Conservation (phyloP, 2,113 vertebrate species). For the Python bivittatus region DNA sequence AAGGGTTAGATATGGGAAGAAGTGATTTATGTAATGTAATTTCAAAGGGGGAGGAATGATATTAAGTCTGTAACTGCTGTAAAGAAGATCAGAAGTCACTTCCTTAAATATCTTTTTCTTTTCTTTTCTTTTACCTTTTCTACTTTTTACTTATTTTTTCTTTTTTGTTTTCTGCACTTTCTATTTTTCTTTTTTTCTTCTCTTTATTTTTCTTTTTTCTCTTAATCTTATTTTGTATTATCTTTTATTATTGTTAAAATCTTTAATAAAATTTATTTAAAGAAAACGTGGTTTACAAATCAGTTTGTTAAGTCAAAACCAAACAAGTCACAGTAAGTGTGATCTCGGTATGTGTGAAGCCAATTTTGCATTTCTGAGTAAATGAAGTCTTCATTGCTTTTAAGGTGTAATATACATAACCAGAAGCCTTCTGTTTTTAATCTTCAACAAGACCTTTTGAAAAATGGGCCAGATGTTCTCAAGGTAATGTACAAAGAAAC, state of each 20-base stretch:
- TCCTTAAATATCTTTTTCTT: not conserved
- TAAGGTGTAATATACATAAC: not conserved
- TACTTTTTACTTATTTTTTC: no score
- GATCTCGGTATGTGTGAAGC: not conserved
- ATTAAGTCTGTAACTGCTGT: not conserved
- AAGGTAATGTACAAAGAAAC: not conserved
- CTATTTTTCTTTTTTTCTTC: not conserved
- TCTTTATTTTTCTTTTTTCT: not conserved
- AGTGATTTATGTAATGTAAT: not conserved
- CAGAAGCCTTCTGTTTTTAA: not conserved
- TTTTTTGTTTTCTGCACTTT: not conserved
- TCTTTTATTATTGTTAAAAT: not conserved
- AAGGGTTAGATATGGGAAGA: not conserved
- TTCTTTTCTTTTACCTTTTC: not conserved
- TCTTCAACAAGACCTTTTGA: not conserved
- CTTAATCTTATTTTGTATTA: not conserved
- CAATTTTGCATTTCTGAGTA: not conserved
- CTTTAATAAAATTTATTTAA: not conserved
- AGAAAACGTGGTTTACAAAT: not conserved
- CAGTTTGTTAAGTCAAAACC: not conserved
- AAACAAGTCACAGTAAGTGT: not conserved
- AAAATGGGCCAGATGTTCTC: not conserved
- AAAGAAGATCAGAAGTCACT: not conserved
- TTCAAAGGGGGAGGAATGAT: not conserved
- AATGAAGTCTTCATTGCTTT: not conserved